These are phyloP conservation scores for Caenorhabditis drosophilae DNA, from an alignment of 2,888 invertebrate genomes.

Conservation along the genomic window DNA sequence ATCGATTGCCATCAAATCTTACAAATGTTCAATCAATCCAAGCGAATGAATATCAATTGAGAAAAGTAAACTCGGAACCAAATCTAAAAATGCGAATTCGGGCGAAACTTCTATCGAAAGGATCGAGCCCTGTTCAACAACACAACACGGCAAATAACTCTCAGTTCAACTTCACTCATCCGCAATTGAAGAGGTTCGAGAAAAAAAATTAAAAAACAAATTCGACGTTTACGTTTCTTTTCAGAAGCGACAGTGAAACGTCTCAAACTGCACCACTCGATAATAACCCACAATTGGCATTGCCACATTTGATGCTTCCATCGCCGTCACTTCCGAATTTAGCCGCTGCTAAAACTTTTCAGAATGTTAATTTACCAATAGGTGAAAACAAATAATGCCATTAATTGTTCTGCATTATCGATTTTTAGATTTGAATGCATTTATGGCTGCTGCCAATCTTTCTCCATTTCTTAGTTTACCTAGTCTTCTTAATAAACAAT, in stretches of 20 bases:
- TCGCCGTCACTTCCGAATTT: conserved; percentile 67
- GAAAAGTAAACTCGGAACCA: conserved; percentile 66
- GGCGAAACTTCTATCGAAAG: conserved; percentile 64
- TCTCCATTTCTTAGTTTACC: conserved; percentile 66
- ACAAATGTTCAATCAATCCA: conserved; percentile 28
- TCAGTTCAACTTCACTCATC: conserved; percentile 45
- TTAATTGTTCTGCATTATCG: not conserved
- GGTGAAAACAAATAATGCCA: conserved; percentile 7
- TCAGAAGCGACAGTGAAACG: conserved; percentile 46
- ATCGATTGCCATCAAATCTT: conserved; percentile 37
- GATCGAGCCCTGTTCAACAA: conserved; percentile 50
- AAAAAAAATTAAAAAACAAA: not conserved
- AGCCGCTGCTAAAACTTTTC: conserved; percentile 32
- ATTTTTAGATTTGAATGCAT: conserved; percentile 44
- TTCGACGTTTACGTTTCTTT: not conserved
- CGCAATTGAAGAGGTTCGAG: conserved; percentile 39
- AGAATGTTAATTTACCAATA: conserved; percentile 17
- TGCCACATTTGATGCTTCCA: conserved; percentile 52
- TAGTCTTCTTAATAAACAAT: conserved; percentile 59
- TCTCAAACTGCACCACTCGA: conserved; percentile 29
- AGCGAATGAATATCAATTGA: conserved; percentile 56
- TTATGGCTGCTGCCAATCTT: conserved; percentile 54
- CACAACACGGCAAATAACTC: conserved; percentile 21
- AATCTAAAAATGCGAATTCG: conserved; percentile 68
- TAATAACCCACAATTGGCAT: conserved; percentile 8